These are phyloP conservation scores for Sycophila sp. DNA, from an alignment of 1,140 invertebrate genomes.

Conservation along the genomic window DNA sequence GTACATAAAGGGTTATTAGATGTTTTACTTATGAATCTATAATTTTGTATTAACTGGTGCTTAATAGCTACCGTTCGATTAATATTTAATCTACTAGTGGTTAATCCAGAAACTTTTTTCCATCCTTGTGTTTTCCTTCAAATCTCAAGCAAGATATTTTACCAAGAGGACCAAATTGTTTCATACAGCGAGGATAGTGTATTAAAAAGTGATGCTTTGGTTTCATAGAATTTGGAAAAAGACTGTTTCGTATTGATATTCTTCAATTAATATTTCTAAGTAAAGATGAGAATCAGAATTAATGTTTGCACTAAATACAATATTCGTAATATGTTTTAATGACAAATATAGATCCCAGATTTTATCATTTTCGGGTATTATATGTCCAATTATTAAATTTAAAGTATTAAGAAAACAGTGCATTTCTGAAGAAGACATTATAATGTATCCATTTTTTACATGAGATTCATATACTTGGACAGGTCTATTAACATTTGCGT, in stretches of 20 bases:
- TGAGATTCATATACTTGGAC: conserved; percentile 19
- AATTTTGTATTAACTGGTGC: background rate
- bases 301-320: background rate
- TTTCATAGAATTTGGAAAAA: background rate
- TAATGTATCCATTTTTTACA: conserved; percentile 31
- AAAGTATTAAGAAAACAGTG: conserved; percentile 21
- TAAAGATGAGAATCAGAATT: background rate
- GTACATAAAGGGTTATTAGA: background rate
- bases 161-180: background rate
- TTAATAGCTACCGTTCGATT: background rate
- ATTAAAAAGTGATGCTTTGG: background rate
- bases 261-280: background rate
- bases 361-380: background rate
- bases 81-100: background rate
- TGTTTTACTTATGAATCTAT: background rate
- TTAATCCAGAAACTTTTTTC: background rate
- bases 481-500: conserved; percentile 31
- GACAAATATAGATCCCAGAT: background rate
- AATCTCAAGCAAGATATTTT: background rate
- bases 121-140: conserved; percentile 1
- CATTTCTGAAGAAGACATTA: conserved; percentile 37
- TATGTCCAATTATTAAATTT: conserved; percentile 31
- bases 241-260: background rate
- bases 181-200: background rate
- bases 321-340: background rate